These are phyloP conservation scores for Perca fluviatilis DNA, from an alignment of 2,113 vertebrate species.

Conservation along the genomic window DNA sequence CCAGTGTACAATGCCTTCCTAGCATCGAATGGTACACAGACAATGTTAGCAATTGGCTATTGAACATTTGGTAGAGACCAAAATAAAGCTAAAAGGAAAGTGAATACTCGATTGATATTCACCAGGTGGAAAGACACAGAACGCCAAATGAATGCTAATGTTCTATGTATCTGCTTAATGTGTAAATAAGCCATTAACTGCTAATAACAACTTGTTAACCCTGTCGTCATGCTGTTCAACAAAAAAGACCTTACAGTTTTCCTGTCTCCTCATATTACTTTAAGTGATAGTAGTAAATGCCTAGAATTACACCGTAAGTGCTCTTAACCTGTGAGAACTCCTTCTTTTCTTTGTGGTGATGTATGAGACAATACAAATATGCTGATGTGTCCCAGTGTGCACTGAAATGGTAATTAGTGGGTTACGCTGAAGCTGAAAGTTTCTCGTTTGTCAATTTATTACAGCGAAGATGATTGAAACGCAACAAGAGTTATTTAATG, in stretches of 20 bases:
- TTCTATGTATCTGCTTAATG: not conserved
- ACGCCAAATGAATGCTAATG: not conserved
- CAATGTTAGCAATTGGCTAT: not conserved
- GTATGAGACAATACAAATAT: constrained; percentile 25
- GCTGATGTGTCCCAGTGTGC: constrained; percentile 7
- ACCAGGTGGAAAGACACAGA: not conserved
- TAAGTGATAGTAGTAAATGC: constrained; percentile 8
- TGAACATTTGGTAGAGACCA: not conserved
- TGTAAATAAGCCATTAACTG: not conserved
- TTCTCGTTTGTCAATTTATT: constrained; percentile 20
- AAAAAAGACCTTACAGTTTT: not conserved
- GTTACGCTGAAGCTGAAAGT: constrained; percentile 21
- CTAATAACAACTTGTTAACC: not conserved
- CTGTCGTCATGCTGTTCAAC: not conserved
- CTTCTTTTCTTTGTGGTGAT: constrained; percentile 2
- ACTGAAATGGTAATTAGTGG: constrained; percentile 33
- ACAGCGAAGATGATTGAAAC: constrained; percentile 17
- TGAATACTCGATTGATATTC: not conserved
- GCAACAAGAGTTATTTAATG: constrained; percentile 9
- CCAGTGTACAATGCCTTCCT: not conserved
- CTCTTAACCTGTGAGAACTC: constrained; percentile 23
- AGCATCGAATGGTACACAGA: not conserved
- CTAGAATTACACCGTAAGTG: constrained; percentile 1
- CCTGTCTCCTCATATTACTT: not conserved
- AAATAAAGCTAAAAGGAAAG: not conserved